Base-by-base conservation (phyloP, 1,140 invertebrate species). In the Charaxes varanes region DNA sequence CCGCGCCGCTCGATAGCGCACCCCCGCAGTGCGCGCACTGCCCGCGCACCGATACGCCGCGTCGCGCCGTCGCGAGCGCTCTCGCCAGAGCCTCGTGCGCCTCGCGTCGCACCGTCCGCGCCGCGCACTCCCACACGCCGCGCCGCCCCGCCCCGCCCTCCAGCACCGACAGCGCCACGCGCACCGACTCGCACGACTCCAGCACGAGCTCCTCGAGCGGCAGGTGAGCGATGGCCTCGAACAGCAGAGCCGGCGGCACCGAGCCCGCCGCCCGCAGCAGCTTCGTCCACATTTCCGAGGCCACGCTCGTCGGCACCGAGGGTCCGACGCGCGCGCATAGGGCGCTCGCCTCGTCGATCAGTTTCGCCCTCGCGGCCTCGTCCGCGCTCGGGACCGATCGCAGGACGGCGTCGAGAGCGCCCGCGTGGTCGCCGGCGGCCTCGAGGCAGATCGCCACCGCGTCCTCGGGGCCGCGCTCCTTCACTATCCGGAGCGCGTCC, bases 371-470 rank as follows among this genome's bases (percentile, higher is more conserved):
- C n/a, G 16, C 19, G 7, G 46, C 51, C 16, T 49, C 52, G 10
- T 56, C 45, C 8, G 17, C 31, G 7, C 30, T 37, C 3, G 48
- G 34, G 1, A 63, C 37, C 2, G 65, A 45, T 0, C 35, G 40
- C 7, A 80, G 24, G 3, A 67, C 40, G 0, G 48, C 43, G 4
- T 71, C 58, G 10, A 80, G 53, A 1, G 72, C 78, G 13, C 54
- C 68, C 10, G 34, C 35, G 10, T 62, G 52, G 32, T 81, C 76
- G 1, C 76, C 76, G 4, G 53, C 53, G 3, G 74, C 74, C 23
- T 85, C 83, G 6, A 85, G 50, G 30, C 82, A 85, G 5, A 55
- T 28, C 12, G 82, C 58, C 49, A 73, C 70, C 3, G 79, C 83
- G 0, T 66, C 61, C 10, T 36, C 19, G 2, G 67, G 66, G 2